Conservation (phyloP, 1,140 invertebrate genomes). For the Oedothorax gibbosus region DNA sequence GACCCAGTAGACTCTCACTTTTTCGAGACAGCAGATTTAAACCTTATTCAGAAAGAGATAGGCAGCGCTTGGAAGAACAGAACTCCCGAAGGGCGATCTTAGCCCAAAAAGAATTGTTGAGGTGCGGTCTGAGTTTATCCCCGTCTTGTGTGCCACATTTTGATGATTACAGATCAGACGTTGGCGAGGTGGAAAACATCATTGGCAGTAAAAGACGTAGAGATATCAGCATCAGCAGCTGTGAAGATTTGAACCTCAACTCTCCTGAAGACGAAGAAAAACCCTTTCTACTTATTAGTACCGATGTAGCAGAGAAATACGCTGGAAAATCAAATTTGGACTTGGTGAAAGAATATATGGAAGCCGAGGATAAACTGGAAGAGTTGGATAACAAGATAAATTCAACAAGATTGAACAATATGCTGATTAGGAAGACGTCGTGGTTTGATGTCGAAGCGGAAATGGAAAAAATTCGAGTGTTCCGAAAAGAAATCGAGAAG, state of each 20-base stretch:
- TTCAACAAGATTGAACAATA: background rate
- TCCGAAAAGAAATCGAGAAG: slow-evolving; percentile 1
- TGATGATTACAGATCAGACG: background rate
- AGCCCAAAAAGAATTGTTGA: background rate
- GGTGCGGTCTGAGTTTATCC: background rate
- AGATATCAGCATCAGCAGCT: background rate
- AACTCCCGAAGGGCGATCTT: background rate
- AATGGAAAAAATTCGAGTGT: background rate
- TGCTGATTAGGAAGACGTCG: background rate
- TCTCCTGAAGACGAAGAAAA: slow-evolving; percentile 8
- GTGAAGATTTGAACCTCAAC: background rate
- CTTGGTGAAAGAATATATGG: background rate
- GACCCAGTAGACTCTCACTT: no score
- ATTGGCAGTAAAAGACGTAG: background rate
- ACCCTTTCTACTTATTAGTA: no score
- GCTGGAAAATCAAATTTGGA: background rate
- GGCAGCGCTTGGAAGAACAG: background rate
- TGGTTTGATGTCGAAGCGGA: background rate
- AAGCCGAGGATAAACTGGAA: background rate
- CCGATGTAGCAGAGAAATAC: no score
- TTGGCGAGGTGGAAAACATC: background rate
- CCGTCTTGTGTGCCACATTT: background rate
- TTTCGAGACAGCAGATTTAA: no score
- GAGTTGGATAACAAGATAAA: background rate
- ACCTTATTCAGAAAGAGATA: slow-evolving; percentile 4